Evolutionary conservation across 2,888 invertebrate genomes (phyloP).

Genomic region (Eledone cirrhosa): DNA sequence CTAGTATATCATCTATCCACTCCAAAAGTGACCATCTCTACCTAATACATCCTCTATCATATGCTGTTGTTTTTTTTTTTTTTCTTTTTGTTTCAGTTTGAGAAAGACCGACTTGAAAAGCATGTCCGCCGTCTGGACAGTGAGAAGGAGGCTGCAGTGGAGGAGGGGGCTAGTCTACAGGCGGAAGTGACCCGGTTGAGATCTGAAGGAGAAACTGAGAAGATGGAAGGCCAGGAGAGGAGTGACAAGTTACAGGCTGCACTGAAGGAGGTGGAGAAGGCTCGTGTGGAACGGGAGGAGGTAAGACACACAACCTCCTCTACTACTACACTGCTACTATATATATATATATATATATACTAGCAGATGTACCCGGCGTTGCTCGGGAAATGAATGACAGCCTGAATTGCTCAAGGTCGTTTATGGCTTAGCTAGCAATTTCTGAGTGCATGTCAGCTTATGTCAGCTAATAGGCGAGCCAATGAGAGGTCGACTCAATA

Average conservation of each 20-base stretch:
- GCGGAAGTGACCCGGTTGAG: slow-evolving; percentile 48
- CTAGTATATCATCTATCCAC: neutral
- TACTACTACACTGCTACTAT: too few species aligned
- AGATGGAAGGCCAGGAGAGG: slow-evolving; percentile 38
- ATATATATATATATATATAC: too few species aligned
- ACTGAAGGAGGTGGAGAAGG: slow-evolving; percentile 44
- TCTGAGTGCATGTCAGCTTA: too few species aligned
- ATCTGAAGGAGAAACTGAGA: slow-evolving; percentile 37
- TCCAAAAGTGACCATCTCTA: too few species aligned
- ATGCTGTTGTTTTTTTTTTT: neutral
- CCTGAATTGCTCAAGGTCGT: too few species aligned
- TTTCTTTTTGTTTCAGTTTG: slow-evolving; percentile 44
- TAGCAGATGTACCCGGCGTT: too few species aligned
- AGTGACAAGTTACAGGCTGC: slow-evolving; percentile 47
- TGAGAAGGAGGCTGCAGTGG: slow-evolving; percentile 49
- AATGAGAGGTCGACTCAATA: too few species aligned
- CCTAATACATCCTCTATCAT: neutral
- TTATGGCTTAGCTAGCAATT: too few species aligned
- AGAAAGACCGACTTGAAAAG: slow-evolving; percentile 57
- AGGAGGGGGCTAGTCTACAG: slow-evolving; percentile 48
- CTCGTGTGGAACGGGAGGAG: slow-evolving; percentile 44
- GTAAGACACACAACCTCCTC: slow-evolving; percentile 40
- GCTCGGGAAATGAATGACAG: too few species aligned
- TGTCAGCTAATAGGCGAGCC: too few species aligned
- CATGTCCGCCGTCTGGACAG: slow-evolving; percentile 49